Evolutionary conservation across 2,113 vertebrate genomes (phyloP).

Genomic region (Oreocharis arfaki): DNA sequence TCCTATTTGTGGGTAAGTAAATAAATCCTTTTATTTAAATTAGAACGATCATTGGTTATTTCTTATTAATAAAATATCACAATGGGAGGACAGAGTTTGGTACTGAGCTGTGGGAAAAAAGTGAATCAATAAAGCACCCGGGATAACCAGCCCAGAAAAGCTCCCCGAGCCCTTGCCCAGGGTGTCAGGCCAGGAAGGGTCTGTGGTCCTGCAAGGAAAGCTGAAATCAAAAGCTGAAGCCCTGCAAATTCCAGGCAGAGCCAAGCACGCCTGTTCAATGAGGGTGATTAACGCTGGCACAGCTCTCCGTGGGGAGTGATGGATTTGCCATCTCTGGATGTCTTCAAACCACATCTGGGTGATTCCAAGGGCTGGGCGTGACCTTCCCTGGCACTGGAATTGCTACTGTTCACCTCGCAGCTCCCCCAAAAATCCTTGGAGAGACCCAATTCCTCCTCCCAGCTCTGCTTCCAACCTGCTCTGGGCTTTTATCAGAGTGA

Average conservation of each 20-base stretch:
- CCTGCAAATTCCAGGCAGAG: background rate
- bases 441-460: background rate
- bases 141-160: background rate
- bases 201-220: background rate
- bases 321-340: conserved; percentile 42
- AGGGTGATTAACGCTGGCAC: conserved; percentile 17
- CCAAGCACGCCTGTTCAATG: background rate
- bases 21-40: background rate
- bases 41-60: background rate
- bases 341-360: background rate
- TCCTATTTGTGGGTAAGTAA: background rate
- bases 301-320: background rate
- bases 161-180: rapidly evolving
- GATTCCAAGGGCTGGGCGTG: background rate
- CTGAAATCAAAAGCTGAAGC: background rate
- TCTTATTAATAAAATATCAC: background rate
- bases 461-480: background rate
- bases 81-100: background rate
- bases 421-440: no score
- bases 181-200: background rate
- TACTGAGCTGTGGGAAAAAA: background rate
- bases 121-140: background rate
- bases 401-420: background rate
- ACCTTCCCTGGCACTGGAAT: background rate
- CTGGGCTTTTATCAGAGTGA: rapidly evolving